phyloP scores from a whole-genome alignment of 2,888 invertebrate species.

The Ischnura elegans region DNA sequence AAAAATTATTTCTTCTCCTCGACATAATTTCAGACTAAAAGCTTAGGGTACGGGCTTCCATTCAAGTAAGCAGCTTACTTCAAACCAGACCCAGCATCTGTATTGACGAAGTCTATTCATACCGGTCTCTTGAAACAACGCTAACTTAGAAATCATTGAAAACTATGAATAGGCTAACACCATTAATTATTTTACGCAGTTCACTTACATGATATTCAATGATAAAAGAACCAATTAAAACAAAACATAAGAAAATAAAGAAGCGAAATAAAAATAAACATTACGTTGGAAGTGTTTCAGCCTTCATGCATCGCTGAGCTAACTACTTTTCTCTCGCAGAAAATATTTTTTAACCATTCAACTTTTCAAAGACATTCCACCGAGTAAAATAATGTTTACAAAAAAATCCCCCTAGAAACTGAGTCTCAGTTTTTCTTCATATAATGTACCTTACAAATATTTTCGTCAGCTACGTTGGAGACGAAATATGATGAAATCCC shows the following conservation, averaged over 20 bases:
- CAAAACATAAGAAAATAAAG: not conserved
- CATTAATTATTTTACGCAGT: too few species aligned
- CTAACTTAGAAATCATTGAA: too few species aligned
- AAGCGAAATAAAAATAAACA: not conserved
- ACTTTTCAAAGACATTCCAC: not conserved
- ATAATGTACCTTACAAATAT: not conserved
- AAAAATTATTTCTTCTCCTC: too few species aligned
- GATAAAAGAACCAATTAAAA: not conserved
- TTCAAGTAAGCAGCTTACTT: too few species aligned
- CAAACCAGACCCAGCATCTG: too few species aligned
- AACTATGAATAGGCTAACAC: too few species aligned
- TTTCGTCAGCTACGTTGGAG: not conserved
- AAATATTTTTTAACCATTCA: not conserved
- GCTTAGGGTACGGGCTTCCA: too few species aligned
- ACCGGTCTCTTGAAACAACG: too few species aligned
- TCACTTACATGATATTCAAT: not conserved
- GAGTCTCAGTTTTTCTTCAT: not conserved
- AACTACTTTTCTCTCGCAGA: not conserved
- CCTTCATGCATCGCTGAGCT: not conserved
- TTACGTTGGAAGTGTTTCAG: not conserved
- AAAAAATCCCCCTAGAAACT: not conserved
- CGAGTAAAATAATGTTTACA: not conserved
- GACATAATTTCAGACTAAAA: too few species aligned
- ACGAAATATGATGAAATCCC: not conserved
- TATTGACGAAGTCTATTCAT: too few species aligned